Evolutionary conservation across 2,888 invertebrate genomes (phyloP).

Genomic region (Epistrophella euchroma): DNA sequence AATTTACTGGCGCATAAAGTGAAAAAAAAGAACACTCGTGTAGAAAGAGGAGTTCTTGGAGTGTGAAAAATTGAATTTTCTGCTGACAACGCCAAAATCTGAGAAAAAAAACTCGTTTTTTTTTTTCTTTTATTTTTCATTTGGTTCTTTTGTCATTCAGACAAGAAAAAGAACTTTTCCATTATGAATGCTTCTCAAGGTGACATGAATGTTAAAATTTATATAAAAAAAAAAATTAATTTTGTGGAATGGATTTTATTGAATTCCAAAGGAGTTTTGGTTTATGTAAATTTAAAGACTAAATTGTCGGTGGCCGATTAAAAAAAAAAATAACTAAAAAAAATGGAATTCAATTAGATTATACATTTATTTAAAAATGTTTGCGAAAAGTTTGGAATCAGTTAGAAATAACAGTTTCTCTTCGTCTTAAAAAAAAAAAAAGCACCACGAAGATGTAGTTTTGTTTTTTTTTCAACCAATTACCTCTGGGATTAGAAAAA

Average conservation of each 20-base stretch:
- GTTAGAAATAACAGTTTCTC: too few species aligned
- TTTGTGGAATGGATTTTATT: not conserved
- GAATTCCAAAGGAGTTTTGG: constrained; percentile 4
- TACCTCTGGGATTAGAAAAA: too few species aligned
- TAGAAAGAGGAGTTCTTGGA: constrained; percentile 26
- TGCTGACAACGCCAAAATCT: constrained; percentile 32
- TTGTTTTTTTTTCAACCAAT: too few species aligned
- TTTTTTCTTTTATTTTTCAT: not conserved
- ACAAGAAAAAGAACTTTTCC: constrained; percentile 25
- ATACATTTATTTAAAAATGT: too few species aligned
- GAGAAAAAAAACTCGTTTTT: not conserved
- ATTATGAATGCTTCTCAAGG: constrained; percentile 31
- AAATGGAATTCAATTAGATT: too few species aligned
- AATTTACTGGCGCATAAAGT: constrained; percentile 28
- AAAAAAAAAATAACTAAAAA: not conserved
- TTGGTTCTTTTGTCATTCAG: constrained; percentile 10
- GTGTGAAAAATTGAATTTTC: constrained; percentile 44
- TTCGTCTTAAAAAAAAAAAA: too few species aligned
- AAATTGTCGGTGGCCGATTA: not conserved
- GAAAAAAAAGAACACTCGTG: constrained; percentile 9
- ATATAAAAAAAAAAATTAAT: not conserved
- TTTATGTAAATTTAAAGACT: constrained; percentile 6
- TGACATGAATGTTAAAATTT: constrained; percentile 29
- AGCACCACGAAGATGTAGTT: too few species aligned
- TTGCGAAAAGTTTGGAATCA: too few species aligned